These are phyloP conservation scores for Ictalurus furcatus DNA, from an alignment of 2,113 vertebrate species.

Conservation along the genomic window DNA sequence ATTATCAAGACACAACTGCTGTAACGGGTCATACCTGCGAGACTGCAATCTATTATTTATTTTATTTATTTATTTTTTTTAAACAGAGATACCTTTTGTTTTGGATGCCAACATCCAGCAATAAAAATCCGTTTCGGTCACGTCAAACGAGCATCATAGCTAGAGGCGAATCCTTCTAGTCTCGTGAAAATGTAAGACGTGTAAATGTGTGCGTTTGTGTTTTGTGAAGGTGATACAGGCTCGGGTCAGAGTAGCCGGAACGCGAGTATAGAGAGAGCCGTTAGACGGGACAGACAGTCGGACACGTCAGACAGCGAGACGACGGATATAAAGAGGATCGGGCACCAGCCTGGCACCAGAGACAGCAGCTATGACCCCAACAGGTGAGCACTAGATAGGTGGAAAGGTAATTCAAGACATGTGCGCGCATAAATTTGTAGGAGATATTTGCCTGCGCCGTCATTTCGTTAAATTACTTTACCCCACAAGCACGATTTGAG, in stretches of 20 bases:
- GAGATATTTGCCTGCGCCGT: not conserved
- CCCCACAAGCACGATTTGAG: not conserved
- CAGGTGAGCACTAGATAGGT: slow-evolving; percentile 69
- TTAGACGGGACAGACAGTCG: slow-evolving; percentile 76
- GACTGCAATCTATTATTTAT: not conserved
- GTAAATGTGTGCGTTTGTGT: slow-evolving; percentile 5
- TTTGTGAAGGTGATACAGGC: slow-evolving; percentile 75
- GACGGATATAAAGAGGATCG: slow-evolving; percentile 82
- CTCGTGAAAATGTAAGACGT: not conserved
- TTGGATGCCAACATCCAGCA: not conserved
- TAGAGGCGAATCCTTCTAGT: not conserved
- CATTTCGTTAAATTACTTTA: not conserved
- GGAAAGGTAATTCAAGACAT: slow-evolving; percentile 24
- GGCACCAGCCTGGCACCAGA: slow-evolving; percentile 80
- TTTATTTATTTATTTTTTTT: no score
- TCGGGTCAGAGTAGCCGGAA: slow-evolving; percentile 87
- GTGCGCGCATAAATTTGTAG: slow-evolving; percentile 6
- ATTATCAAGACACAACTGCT: not conserved
- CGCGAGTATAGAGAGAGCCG: slow-evolving; percentile 80
- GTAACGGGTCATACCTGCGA: not conserved
- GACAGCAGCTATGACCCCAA: slow-evolving; percentile 82
- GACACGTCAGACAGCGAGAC: slow-evolving; percentile 89
- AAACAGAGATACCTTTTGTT: not conserved
- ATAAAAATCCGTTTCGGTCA: not conserved
- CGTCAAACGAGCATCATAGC: not conserved